Percentiles rank a stretch among this genome's conserved stretches.
phyloP scores from a whole-genome alignment of 1,140 invertebrate genomes.

The Drosophila eugracilis region DNA sequence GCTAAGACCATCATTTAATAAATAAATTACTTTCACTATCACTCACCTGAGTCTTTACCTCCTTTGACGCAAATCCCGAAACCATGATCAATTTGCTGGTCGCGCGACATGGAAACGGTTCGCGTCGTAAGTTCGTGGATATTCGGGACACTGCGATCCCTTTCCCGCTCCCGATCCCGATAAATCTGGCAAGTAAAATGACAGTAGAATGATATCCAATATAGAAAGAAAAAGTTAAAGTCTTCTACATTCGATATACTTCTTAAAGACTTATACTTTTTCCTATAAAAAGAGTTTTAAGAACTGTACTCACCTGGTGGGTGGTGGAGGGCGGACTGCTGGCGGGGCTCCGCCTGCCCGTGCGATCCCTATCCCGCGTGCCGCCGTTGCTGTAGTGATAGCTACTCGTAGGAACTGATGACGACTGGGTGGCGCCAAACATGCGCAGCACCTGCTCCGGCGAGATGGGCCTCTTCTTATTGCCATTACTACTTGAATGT shows the following conservation, averaged over 20 bases:
- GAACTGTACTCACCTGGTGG: slow-evolving; percentile 86
- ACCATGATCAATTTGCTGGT: slow-evolving; percentile 91
- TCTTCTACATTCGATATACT: too few species aligned
- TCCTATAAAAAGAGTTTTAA: too few species aligned
- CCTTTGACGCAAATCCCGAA: slow-evolving; percentile 96
- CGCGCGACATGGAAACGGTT: slow-evolving; percentile 93
- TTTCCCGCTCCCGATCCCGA: slow-evolving; percentile 81
- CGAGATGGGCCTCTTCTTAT: slow-evolving; percentile 90
- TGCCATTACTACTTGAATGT: slow-evolving; percentile 75
- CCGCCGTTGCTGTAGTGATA: slow-evolving; percentile 84
- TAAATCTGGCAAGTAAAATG: slow-evolving; percentile 57
- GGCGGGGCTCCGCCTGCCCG: slow-evolving; percentile 88
- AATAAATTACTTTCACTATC: too few species aligned
- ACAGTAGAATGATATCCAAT: background rate
- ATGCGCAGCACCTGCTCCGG: slow-evolving; percentile 91
- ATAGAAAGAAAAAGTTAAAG: too few species aligned
- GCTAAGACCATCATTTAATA: too few species aligned
- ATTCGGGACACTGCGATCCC: slow-evolving; percentile 86
- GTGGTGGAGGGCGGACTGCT: slow-evolving; percentile 90
- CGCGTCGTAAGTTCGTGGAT: slow-evolving; percentile 91
- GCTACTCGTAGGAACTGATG: slow-evolving; percentile 85
- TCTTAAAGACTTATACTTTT: too few species aligned
- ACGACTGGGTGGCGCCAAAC: slow-evolving; percentile 86
- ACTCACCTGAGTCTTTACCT: slow-evolving; percentile 92
- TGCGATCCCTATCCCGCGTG: slow-evolving; percentile 78